phyloP scores from a whole-genome alignment of 1,140 invertebrate genomes.

The Dysdera silvatica region DNA sequence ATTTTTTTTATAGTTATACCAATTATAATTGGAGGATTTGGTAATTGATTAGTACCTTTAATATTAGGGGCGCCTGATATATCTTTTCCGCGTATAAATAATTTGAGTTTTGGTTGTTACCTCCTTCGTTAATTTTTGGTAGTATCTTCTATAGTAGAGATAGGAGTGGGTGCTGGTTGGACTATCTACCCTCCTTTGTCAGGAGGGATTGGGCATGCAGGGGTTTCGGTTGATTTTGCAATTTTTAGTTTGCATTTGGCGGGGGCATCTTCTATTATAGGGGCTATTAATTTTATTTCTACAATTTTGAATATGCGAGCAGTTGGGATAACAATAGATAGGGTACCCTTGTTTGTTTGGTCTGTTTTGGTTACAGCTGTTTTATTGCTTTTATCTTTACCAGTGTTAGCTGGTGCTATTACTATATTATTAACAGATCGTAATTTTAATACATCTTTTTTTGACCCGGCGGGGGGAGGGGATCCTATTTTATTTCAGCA shows the following conservation, averaged over 20 bases:
- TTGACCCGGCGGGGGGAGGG: conserved; percentile 57
- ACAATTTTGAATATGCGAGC: conserved; percentile 45
- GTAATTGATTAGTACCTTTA: conserved; percentile 65
- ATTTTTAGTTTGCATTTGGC: conserved; percentile 61
- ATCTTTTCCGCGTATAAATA: conserved; percentile 66
- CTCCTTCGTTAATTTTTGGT: conserved; percentile 54
- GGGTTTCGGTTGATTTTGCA: conserved; percentile 55
- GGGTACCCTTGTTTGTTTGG: conserved; percentile 55
- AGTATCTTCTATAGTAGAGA: conserved; percentile 51
- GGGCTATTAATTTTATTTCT: conserved; percentile 56
- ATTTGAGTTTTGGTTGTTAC: conserved; percentile 66
- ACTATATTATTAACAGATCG: conserved; percentile 62
- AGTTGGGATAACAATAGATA: conserved; percentile 45
- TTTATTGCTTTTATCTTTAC: conserved; percentile 56
- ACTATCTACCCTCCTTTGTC: conserved; percentile 61
- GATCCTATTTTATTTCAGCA: conserved; percentile 66
- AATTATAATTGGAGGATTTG: conserved; percentile 67
- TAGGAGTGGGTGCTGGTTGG: conserved; percentile 55
- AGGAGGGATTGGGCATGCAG: conserved; percentile 49
- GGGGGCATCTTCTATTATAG: conserved; percentile 59
- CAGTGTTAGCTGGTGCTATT: conserved; percentile 62
- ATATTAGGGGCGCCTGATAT: conserved; percentile 64
- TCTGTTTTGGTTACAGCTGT: conserved; percentile 59
- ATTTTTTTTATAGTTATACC: conserved; percentile 74
- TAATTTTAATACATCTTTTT: conserved; percentile 62